Evolutionary conservation across 2,797 vertebrate genomes (phyloP).

Genomic region (Bovichtus variegatus): DNA sequence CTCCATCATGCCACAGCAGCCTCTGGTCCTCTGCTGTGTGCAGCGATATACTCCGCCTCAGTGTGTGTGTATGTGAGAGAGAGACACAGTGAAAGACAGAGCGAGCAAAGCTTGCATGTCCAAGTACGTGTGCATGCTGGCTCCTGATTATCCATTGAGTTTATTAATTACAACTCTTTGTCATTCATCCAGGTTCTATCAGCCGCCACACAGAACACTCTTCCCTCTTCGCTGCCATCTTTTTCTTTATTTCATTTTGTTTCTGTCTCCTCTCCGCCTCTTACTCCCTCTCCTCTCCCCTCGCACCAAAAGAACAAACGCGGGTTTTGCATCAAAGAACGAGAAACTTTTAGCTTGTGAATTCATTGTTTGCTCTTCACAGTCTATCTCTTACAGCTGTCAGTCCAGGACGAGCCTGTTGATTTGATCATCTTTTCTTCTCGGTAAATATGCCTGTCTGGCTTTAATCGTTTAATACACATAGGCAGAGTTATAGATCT

Average conservation of each 20-base stretch:
- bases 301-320: constrained; percentile 38
- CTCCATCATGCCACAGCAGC: constrained; percentile 56
- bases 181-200: constrained; percentile 70
- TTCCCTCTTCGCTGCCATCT: constrained; percentile 27
- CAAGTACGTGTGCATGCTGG: constrained; percentile 29
- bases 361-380: constrained; percentile 44
- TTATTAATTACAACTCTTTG: constrained; percentile 71
- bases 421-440: constrained; percentile 39
- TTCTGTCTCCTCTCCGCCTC: constrained; percentile 7
- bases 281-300: neutral
- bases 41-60: constrained; percentile 37
- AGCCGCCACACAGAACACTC: constrained; percentile 21
- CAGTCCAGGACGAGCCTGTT: constrained; percentile 30
- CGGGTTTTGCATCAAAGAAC: constrained; percentile 37
- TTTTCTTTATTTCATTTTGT: constrained; percentile 47
- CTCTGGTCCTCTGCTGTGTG: constrained; percentile 50
- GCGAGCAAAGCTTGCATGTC: constrained; percentile 40
- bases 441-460: constrained; percentile 52
- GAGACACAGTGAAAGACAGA: neutral
- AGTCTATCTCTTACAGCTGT: constrained; percentile 36
- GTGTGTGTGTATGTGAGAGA: constrained; percentile 23
- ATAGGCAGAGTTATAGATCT: constrained; percentile 54
- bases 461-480: constrained; percentile 48
- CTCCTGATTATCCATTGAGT: constrained; percentile 65
- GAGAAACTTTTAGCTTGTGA: constrained; percentile 39